Conservation (phyloP, 35 echinoderm and acorn worm species). For the Stichopus chloronotus region DNA sequence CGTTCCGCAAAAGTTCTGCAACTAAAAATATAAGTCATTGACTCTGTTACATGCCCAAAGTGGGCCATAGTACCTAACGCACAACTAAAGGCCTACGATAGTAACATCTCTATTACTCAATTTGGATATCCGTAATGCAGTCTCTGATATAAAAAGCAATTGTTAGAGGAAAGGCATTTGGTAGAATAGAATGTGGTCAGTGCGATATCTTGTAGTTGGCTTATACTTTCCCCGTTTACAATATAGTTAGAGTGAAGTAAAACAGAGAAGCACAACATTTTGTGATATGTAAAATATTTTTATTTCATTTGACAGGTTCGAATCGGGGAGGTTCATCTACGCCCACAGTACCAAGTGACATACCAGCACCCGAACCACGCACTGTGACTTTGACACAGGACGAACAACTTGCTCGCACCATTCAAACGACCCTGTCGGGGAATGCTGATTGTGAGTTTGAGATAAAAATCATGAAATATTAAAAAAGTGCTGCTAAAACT, state of each 20-base stretch:
- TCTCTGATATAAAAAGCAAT: slow-evolving; percentile 6
- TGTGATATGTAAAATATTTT: neutral
- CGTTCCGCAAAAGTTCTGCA: neutral
- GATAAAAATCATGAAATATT: neutral
- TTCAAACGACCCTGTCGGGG: neutral
- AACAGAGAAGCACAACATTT: slow-evolving; percentile 17
- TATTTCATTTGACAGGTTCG: slow-evolving; percentile 21
- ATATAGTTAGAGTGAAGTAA: slow-evolving; percentile 23
- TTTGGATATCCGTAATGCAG: slow-evolving; percentile 1
- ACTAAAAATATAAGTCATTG: slow-evolving; percentile 5
- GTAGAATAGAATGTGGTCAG: slow-evolving; percentile 8
- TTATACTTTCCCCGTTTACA: slow-evolving; percentile 10
- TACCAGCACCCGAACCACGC: neutral
- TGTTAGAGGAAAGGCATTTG: neutral
- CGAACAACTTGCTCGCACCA: slow-evolving; percentile 16
- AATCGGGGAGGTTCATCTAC: slow-evolving; percentile 11
- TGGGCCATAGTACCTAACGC: neutral
- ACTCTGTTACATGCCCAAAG: neutral
- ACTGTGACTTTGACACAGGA: slow-evolving; percentile 13
- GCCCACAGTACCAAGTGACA: neutral
- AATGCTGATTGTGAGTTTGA: slow-evolving; percentile 32
- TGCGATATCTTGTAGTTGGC: neutral
- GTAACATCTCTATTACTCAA: neutral
- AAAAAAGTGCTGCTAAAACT: slow-evolving; percentile 1
- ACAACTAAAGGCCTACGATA: slow-evolving; percentile 1